Conservation (phyloP, 1,140 invertebrate species). For the Drosophila quadrilineata region DNA sequence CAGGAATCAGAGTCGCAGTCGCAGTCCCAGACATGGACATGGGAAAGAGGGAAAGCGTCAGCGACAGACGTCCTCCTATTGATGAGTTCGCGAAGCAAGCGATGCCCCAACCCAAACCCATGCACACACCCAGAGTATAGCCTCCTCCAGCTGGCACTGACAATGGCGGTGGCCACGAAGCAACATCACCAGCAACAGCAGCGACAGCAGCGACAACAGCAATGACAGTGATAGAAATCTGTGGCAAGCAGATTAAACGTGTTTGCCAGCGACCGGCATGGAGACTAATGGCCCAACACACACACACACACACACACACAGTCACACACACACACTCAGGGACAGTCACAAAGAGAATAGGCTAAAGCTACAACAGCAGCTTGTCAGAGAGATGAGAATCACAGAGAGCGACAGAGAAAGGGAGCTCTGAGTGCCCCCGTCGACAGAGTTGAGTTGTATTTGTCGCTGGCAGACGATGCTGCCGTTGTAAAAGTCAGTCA, state of each 20-base stretch:
- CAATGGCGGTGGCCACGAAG: conserved; percentile 51
- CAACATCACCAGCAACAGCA: conserved; percentile 16
- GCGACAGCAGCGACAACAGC: conserved; percentile 38
- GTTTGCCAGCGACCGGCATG: conserved; percentile 36
- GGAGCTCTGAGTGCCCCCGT: conserved; percentile 1
- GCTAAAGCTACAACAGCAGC: not conserved
- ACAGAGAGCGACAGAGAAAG: not conserved
- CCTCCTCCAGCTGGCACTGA: conserved; percentile 49
- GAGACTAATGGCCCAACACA: conserved; percentile 7
- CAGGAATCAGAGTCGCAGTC: conserved; percentile 8
- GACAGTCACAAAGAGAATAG: too few species aligned
- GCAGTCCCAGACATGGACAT: too few species aligned
- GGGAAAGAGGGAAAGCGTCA: conserved; percentile 19
- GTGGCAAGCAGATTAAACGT: conserved; percentile 76
- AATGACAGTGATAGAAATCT: conserved; percentile 77
- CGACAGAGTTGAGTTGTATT: conserved; percentile 9
- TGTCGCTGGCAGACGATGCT: conserved; percentile 25
- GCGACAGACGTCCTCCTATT: conserved; percentile 9
- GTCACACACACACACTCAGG: too few species aligned
- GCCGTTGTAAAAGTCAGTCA: conserved; percentile 68
- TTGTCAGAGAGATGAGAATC: not conserved
- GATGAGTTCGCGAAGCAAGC: conserved; percentile 1
- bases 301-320: too few species aligned
- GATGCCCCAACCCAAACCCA: not conserved
- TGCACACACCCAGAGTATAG: conserved; percentile 3